Evolutionary conservation across 2,888 invertebrate species (phyloP), one percentile per base, ranked within the genome.

Genomic region (Diaperis boleti): DNA sequence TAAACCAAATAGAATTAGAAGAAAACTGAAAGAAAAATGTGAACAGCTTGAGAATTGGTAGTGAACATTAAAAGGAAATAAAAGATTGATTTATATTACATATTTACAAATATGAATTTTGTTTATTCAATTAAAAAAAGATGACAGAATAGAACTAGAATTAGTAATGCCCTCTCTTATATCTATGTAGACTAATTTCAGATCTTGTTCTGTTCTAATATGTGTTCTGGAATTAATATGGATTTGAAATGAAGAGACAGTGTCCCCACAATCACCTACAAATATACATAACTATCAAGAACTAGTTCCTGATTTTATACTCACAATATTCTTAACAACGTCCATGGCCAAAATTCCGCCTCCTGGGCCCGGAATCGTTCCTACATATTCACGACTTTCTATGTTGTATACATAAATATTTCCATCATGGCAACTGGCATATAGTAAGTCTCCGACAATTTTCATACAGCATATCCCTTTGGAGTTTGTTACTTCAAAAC

Each of bases 361-460:
- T 29, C 89, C 87, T 15, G 91, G 89, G 41, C 91, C 91, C 10
- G 86, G 82, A 70, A 92, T 85, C 67, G 86, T 86, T 22, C 88
- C 88, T 59, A 89, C 74, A 69, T 87, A 86, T 50, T 76, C 77
- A 7, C 85, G 81, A 1, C 80, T 78, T 61, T 78, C 78, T 68
- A 85, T 85, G 67, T 88, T 83, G 79, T 88, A 89, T 62, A 91
- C 85, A 78, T 92, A 92, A 71, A 92, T 87, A 76, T 87, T 88
- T 63, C 92, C 92, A 81, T 92, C 91, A 78, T 91, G 91, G 81
- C 92, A 92, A 68, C 91, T 92, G 37, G 90, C 89, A 80, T 88
- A 84, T 64, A 90, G 80, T 33, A 88, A 82, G 31, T 89, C 86
- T 67, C 86, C 85, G 37, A 85, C 84, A 47, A 88, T 82, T 61